Evolutionary conservation across 2,888 invertebrate genomes (phyloP).

Genomic region (Synanthedon tipuliformis): DNA sequence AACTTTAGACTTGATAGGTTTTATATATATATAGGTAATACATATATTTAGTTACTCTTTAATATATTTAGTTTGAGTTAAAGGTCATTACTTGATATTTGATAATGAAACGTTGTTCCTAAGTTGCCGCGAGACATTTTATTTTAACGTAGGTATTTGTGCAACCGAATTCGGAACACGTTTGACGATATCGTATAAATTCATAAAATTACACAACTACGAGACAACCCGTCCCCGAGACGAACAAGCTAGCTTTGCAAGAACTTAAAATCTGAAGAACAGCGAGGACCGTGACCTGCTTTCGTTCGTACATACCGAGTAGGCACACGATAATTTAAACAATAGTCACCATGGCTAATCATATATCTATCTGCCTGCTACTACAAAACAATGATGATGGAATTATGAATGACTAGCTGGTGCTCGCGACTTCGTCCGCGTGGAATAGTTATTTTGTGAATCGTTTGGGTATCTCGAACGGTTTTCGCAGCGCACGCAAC

Average conservation of each 20-base stretch:
- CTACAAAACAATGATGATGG: too few relatives aligned
- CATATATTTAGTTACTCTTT: too few relatives aligned
- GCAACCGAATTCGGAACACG: slow-evolving; percentile 22
- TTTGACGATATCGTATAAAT: slow-evolving; percentile 28
- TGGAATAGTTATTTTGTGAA: too few relatives aligned
- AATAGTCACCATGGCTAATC: not conserved
- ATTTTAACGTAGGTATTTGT: slow-evolving; percentile 25
- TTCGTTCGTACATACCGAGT: slow-evolving; percentile 11
- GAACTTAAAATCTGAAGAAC: slow-evolving; percentile 43
- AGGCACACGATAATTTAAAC: not conserved
- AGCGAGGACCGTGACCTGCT: slow-evolving; percentile 50
- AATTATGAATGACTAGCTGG: too few relatives aligned
- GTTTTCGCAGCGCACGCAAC: too few relatives aligned
- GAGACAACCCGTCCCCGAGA: slow-evolving; percentile 40
- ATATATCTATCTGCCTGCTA: not conserved
- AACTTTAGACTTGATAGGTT: not conserved
- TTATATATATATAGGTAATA: not conserved
- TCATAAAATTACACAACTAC: slow-evolving; percentile 33
- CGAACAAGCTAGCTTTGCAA: slow-evolving; percentile 23
- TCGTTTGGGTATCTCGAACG: too few relatives aligned
- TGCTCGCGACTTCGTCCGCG: too few relatives aligned
- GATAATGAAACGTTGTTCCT: not conserved
- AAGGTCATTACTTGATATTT: not conserved
- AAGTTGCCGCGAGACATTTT: not conserved
- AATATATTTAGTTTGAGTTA: not conserved